Percentiles rank a stretch among this genome's conserved stretches.
These are phyloP conservation scores for Noctua pronuba DNA, from an alignment of 2,888 invertebrate species.

Conservation along the genomic window DNA sequence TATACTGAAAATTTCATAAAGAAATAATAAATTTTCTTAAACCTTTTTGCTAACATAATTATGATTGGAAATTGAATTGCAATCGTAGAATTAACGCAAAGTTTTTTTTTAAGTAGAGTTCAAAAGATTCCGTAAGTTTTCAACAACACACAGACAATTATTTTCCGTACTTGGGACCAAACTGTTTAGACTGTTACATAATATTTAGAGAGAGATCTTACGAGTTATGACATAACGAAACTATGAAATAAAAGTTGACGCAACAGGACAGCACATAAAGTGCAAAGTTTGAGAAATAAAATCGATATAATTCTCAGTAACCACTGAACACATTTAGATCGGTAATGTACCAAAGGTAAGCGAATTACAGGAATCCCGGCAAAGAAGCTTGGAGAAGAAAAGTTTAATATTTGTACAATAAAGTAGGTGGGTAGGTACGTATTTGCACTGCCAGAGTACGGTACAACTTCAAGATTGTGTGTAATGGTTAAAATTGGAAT, in stretches of 20 bases:
- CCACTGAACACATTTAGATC: slow-evolving; percentile 11
- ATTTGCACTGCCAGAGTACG: slow-evolving; percentile 21
- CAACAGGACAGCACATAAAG: slow-evolving; percentile 1
- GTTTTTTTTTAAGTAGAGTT: no score
- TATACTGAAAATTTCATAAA: not conserved
- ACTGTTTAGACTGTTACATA: slow-evolving; percentile 1
- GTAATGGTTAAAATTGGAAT: slow-evolving; percentile 30
- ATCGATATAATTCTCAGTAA: slow-evolving; percentile 11
- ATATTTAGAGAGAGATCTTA: not conserved
- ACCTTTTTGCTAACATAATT: no score
- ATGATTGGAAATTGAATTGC: no score
- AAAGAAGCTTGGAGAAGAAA: not conserved
- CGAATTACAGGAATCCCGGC: slow-evolving; percentile 8
- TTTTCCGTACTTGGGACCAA: not conserved
- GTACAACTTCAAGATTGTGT: slow-evolving; percentile 34
- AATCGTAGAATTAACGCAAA: no score
- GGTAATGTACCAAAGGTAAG: slow-evolving; percentile 23
- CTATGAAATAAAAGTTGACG: not conserved
- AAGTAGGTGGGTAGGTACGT: slow-evolving; percentile 18
- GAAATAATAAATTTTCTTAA: no score
- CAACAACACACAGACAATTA: not conserved
- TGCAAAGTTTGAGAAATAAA: slow-evolving; percentile 18
- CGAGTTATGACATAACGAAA: not conserved
- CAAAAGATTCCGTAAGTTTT: not conserved
- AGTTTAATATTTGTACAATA: slow-evolving; percentile 45